Evolutionary conservation across 2,113 vertebrate genomes (phyloP).

Genomic region (Parus major): DNA sequence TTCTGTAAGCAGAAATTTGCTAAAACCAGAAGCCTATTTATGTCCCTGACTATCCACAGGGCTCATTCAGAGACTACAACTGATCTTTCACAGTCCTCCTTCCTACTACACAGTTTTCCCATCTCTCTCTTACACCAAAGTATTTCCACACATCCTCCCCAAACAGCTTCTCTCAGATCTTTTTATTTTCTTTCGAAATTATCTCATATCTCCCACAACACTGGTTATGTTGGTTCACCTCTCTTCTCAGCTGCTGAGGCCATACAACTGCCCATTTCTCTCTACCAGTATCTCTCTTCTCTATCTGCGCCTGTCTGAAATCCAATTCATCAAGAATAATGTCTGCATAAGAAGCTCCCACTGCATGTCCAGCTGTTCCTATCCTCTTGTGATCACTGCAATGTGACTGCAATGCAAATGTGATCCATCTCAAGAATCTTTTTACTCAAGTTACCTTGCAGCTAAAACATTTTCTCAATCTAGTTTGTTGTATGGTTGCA

Average conservation of each 20-base stretch:
- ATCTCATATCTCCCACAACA: neutral
- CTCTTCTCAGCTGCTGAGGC: neutral
- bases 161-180: neutral
- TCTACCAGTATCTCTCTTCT: neutral
- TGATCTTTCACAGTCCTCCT: neutral
- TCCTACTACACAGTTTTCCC: neutral
- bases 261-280: neutral
- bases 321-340: neutral
- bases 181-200: neutral
- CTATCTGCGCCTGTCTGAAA: neutral
- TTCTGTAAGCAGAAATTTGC: neutral
- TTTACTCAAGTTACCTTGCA: conserved; percentile 35
- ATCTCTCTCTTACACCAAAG: neutral
- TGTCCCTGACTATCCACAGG: neutral
- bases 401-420: neutral
- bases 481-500: neutral
- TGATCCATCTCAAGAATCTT: conserved; percentile 27
- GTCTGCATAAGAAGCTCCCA: neutral
- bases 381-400: neutral
- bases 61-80: neutral
- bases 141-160: neutral
- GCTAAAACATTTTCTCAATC: neutral
- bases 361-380: conserved; percentile 31
- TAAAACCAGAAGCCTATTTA: neutral
- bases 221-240: neutral